phyloP scores from a whole-genome alignment of 2,113 vertebrate genomes.

The Python bivittatus region DNA sequence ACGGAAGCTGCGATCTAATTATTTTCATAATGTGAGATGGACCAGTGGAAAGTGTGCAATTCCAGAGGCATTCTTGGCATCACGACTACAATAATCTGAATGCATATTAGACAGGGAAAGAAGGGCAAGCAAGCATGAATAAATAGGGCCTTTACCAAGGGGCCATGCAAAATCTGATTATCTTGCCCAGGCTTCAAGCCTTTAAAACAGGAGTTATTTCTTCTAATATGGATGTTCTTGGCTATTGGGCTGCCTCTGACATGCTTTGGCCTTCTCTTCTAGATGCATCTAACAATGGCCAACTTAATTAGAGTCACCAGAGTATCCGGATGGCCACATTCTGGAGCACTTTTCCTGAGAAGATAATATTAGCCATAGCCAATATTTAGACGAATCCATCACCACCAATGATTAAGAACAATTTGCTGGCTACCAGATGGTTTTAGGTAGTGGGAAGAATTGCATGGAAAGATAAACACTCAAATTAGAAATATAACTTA shows the following conservation, averaged over 20 bases:
- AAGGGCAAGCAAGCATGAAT: neutral
- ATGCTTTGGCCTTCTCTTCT: neutral
- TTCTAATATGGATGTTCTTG: neutral
- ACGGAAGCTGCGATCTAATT: conserved; percentile 46
- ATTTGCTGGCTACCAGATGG: neutral
- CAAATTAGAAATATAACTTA: neutral
- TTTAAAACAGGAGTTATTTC: neutral
- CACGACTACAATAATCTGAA: neutral
- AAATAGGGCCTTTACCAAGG: neutral
- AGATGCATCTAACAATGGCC: neutral
- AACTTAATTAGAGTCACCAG: neutral
- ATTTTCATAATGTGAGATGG: conserved; percentile 9
- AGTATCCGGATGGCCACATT: neutral
- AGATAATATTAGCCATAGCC: neutral
- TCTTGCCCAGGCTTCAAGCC: neutral
- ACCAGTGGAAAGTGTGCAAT: neutral
- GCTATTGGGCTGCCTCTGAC: neutral
- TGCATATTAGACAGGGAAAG: neutral
- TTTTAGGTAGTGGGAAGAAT: neutral
- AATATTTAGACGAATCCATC: neutral
- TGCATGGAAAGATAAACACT: neutral
- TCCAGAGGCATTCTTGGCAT: neutral
- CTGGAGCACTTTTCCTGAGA: neutral
- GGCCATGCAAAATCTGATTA: neutral
- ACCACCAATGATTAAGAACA: neutral